Base-by-base conservation (phyloP, 2,888 invertebrate genomes). In the Mimas tiliae region DNA sequence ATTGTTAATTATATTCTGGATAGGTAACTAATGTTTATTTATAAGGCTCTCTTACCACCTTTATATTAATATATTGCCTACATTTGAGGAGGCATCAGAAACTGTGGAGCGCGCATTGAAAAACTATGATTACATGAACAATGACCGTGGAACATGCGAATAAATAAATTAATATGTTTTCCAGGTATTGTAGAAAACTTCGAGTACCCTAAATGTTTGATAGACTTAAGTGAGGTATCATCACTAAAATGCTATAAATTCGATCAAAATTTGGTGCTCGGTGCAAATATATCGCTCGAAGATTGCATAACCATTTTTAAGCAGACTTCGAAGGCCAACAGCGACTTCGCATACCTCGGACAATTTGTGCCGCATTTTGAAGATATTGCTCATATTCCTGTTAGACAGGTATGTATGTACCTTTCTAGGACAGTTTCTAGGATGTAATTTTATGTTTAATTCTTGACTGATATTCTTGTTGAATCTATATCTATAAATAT, bases 331-430 rank as follows among this genome's bases (percentile, higher is more conserved):
- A 74, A 74, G 6, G 80, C 84, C 0, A 74, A 78, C 0, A 89
- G 86, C 0, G 89, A 87, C 2, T 95, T 95, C 72, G 82, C 86
- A 0, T 95, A 96, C 75, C 85, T 95, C 66, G 80, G 79, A 1
- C 89, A 90, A 66, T 86, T 96, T 69, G 94, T 91, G 3, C 88
- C 94, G 66, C 96, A 96, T 81, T 86, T 96, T 47, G 93, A 94
- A 63, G 79, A 95, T 34, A 92, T 96, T 14, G 96, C 96, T 16
- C 95, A 95, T 78, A 91, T 94, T 48, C 94, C 95, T 11, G 94
- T 96, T 11, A 90, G 96, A 80, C 96, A 95, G 86, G 95, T 95
- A 76, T 14, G 19, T 45, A 62, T 21, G 42, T 33, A 14, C 14
- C n/a, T 53, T 14, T n/a, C n/a, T n/a, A n/a, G n/a, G n/a, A n/a